Conservation (phyloP, 2,113 vertebrate genomes). For the Misgurnus mizolepis region DNA sequence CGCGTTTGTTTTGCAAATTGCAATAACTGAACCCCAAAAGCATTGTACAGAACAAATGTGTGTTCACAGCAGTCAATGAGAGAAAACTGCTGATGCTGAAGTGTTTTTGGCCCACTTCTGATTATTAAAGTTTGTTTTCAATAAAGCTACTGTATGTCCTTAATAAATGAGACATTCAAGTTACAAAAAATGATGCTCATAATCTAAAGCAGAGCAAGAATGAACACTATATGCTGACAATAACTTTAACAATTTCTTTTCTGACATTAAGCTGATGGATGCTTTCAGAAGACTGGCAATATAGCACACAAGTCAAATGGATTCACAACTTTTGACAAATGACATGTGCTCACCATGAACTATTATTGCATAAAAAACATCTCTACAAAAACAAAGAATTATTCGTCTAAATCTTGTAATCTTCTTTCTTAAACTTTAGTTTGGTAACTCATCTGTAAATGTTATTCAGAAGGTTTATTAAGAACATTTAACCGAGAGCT, state of each 20-base stretch:
- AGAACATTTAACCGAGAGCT: too few relatives aligned
- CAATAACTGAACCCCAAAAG: conserved; percentile 22
- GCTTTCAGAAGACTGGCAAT: too few relatives aligned
- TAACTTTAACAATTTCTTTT: too few relatives aligned
- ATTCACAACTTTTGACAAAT: too few relatives aligned
- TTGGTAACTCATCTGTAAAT: neutral
- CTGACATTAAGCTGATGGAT: too few relatives aligned
- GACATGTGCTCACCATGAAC: too few relatives aligned
- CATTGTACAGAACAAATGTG: neutral
- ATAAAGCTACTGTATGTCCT: neutral
- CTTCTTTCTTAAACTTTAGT: too few relatives aligned
- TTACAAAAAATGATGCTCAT: neutral
- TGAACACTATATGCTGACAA: neutral
- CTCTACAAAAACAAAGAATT: too few relatives aligned
- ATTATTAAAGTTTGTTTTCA: conserved; percentile 14
- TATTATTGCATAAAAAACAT: too few relatives aligned
- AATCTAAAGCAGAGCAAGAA: neutral
- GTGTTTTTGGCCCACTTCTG: neutral
- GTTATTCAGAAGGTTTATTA: neutral
- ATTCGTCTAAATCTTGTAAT: too few relatives aligned
- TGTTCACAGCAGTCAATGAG: conserved; percentile 2
- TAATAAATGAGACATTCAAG: neutral
- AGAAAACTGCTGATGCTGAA: conserved; percentile 28
- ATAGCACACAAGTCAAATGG: too few relatives aligned
- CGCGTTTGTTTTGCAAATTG: conserved; percentile 7